Conservation (phyloP, 2,797 vertebrate species). For the Microctenopoma lineatum region DNA sequence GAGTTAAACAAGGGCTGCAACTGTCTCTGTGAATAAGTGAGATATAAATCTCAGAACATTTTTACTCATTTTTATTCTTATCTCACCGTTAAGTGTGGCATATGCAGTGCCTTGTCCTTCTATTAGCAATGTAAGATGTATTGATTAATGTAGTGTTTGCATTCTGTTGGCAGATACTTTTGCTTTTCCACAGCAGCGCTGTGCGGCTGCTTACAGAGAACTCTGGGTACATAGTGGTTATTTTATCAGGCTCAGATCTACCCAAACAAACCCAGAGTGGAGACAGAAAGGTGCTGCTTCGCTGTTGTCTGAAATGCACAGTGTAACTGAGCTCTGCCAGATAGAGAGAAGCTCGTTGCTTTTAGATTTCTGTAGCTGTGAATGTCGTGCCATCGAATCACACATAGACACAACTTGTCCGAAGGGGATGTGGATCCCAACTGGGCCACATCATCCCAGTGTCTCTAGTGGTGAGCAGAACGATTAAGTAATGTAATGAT, state of each 20-base stretch:
- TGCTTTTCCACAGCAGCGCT: conserved; percentile 36
- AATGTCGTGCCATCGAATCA: conserved; percentile 30
- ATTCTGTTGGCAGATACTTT: conserved; percentile 32
- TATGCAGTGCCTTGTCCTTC: conserved; percentile 43
- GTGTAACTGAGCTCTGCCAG: conserved; percentile 28
- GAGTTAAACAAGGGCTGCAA: conserved; percentile 43
- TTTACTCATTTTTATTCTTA: conserved; percentile 44
- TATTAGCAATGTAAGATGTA: conserved; percentile 51
- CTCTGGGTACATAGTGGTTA: conserved; percentile 46
- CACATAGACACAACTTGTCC: conserved; percentile 18
- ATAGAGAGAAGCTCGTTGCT: conserved; percentile 17
- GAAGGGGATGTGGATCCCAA: background rate
- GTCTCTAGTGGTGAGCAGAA: conserved; percentile 35
- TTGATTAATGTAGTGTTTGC: conserved; percentile 62
- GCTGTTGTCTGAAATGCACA: conserved; percentile 33
- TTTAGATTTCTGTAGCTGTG: conserved; percentile 21
- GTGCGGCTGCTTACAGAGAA: conserved; percentile 32
- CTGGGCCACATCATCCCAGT: background rate
- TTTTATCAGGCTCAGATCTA: conserved; percentile 61
- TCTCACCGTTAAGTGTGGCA: conserved; percentile 42
- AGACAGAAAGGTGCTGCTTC: conserved; percentile 36
- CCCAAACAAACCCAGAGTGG: conserved; percentile 54
- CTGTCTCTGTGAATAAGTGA: conserved; percentile 20
- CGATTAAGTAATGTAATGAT: conserved; percentile 3
- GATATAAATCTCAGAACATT: conserved; percentile 27